Evolutionary conservation across 2,797 vertebrate genomes (phyloP), one percentile per base, ranked within the genome.

Genomic region (Argya squamiceps): DNA sequence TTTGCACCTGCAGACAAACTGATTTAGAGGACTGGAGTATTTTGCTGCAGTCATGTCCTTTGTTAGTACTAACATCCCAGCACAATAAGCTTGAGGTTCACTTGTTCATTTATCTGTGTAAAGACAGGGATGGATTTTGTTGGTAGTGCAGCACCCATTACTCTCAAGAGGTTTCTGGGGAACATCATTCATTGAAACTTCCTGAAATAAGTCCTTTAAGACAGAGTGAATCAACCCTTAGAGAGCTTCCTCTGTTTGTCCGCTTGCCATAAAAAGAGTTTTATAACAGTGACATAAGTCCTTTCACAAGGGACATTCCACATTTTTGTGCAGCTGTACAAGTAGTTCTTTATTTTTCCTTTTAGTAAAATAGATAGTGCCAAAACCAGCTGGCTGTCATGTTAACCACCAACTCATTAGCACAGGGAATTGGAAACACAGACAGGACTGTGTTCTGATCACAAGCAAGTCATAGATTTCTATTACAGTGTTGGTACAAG

Each of bases 251-350:
- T 95, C 74, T 82, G 37, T 84, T 95, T 89, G 55, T 84, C 18
- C n/a, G 36, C 53, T 84, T 60, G 79, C 43, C 32, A 29, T 46
- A 41, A 70, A 78, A 67, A 50, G 14, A 16, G 6, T 52, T 71
- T 47, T 75, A 15, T 58, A 93, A 63, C 8, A 36, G 44, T 86
- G 64, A 94, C 76, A 74, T 70, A 91, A 83, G 41, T 62, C 16
- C 29, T 89, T 88, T 37, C 78, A 73, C 21, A 9, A 68, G 14
- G 75, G 24, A 39, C 9, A 34, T 37, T 30, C 5, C 26, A 44
- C 34, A 20, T 56, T 63, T 73, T 53, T 56, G 46, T 85, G 36
- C 89, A 95, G 89, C 87, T 94, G 89, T 88, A 77, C 26, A 94
- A 95, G 89, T 67, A 91, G 70, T 50, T 46, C 17, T 30, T 10